Base-by-base conservation (phyloP, 2,113 vertebrate genomes). In the Erinaceus europaeus region DNA sequence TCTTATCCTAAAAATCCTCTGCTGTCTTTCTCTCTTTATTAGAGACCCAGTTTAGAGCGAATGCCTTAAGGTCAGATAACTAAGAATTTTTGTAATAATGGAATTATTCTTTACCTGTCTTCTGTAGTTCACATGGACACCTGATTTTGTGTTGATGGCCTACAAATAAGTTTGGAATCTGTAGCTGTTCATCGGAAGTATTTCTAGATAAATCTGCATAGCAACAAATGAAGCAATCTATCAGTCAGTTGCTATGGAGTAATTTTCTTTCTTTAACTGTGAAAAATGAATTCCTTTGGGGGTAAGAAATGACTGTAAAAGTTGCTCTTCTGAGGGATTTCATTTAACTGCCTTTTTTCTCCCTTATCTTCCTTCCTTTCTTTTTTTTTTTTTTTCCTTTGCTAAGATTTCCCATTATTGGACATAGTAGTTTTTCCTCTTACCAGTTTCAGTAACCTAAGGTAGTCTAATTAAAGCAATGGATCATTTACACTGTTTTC, bases 401-500 rank as follows among this genome's bases (percentile, higher is more conserved):
- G 23, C n/a, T 50, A 53, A 57, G 46, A 67, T 65, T 81, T 90
- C 46, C 46, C 57, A 72, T 48, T 29, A 88, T 44, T 9, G 85
- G 18, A 14, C 29, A 7, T 36, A 48, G 38, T 80, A 34, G 4
- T 84, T 73, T 77, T 73, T 9, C 34, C 12, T 34, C 29, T 29
- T 57, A 44, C 53, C 29, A 17, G 17, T 75, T 18, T 64, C 23
- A 32, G 2, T 52, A 71, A 23, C n/a, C 80, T 57, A 44, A 67
- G 62, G 55, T 65, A 75, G 62, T 81, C 61, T 85, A 91, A 91
- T 85, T 88, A 85, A 91, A 84, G 55, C 62, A 65, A 76, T 76
- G 80, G 75, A 57, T 93, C 80, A 91, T 76, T 84, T 53, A 69
- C 0, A 0, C 34, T 23, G 48, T 25, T 84, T 84, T 76, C 81